Evolutionary conservation across 2,113 vertebrate genomes (phyloP).

Genomic region (Epinephelus moara): DNA sequence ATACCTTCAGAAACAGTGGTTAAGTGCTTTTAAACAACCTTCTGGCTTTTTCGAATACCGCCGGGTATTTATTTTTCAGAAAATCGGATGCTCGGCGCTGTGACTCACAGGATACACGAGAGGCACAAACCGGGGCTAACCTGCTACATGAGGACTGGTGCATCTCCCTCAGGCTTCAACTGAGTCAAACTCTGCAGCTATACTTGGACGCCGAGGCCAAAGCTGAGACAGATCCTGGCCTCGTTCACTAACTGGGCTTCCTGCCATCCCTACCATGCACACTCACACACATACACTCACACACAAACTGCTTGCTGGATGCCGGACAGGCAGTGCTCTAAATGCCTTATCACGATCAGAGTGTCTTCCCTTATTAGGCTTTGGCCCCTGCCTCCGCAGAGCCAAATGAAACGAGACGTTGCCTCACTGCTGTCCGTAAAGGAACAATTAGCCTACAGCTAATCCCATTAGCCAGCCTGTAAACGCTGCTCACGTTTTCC

Average conservation of each 20-base stretch:
- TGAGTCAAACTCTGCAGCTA: conserved; percentile 69
- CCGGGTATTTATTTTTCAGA: background rate
- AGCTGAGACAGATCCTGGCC: conserved; percentile 74
- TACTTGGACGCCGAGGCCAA: conserved; percentile 66
- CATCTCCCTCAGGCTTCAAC: conserved; percentile 50
- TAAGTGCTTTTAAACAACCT: conserved; percentile 2
- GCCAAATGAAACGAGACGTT: conserved; percentile 81
- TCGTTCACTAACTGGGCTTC: conserved; percentile 72
- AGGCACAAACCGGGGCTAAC: conserved; percentile 25
- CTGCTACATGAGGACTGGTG: conserved; percentile 26
- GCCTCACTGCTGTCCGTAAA: conserved; percentile 77
- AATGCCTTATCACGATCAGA: conserved; percentile 81
- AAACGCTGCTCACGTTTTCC: conserved; percentile 80
- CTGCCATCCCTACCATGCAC: conserved; percentile 71
- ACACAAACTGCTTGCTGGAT: conserved; percentile 55
- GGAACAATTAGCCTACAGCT: conserved; percentile 81
- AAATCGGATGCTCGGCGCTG: background rate
- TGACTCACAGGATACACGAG: background rate
- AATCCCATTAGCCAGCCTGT: conserved; percentile 82
- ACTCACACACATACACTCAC: conserved; percentile 49
- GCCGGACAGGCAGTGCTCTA: conserved; percentile 69
- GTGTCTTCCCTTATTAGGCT: conserved; percentile 85
- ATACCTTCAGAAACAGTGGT: conserved; percentile 5
- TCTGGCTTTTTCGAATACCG: background rate
- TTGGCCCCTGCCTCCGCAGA: conserved; percentile 66